These are phyloP conservation scores for Hypselothyrea guttata DNA, from an alignment of 2,888 invertebrate genomes.

Conservation along the genomic window DNA sequence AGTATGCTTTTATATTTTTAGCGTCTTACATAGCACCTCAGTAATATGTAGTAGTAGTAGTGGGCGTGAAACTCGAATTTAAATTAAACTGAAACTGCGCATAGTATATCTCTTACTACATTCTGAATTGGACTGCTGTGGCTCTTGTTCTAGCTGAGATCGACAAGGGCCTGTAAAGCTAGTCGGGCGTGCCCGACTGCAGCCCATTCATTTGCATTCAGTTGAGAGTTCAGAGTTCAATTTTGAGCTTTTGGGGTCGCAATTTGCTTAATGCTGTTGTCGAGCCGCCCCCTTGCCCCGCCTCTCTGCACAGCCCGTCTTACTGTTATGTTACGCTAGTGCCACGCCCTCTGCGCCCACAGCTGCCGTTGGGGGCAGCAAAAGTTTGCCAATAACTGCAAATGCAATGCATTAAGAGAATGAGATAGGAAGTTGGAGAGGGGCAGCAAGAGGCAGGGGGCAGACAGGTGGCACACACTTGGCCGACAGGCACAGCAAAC, in stretches of 20 bases:
- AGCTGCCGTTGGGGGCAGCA: slow-evolving; percentile 37
- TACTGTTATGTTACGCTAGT: no score
- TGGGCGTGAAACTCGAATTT: no score
- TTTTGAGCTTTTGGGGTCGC: slow-evolving; percentile 19
- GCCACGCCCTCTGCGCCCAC: not conserved
- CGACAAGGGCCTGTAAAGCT: no score
- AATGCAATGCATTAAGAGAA: slow-evolving; percentile 69
- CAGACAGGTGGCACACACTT: slow-evolving; percentile 36
- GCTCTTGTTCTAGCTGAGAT: no score
- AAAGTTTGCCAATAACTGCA: slow-evolving; percentile 71
- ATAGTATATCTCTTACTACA: no score
- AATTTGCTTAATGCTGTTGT: slow-evolving; percentile 57
- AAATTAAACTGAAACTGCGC: no score
- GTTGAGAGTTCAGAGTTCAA: slow-evolving; percentile 5
- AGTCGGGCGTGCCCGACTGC: no score
- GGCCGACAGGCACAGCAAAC: slow-evolving; percentile 27
- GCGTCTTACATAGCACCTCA: no score
- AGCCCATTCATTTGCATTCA: slow-evolving; percentile 1
- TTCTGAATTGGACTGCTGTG: no score
- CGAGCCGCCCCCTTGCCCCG: slow-evolving; percentile 20
- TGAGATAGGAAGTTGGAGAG: no score
- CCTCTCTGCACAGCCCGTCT: not conserved
- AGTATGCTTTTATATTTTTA: no score
- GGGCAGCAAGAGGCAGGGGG: slow-evolving; percentile 35
- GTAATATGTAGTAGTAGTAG: no score